Conservation (phyloP, 2,888 invertebrate species). For the Ceriagrion tenellum region DNA sequence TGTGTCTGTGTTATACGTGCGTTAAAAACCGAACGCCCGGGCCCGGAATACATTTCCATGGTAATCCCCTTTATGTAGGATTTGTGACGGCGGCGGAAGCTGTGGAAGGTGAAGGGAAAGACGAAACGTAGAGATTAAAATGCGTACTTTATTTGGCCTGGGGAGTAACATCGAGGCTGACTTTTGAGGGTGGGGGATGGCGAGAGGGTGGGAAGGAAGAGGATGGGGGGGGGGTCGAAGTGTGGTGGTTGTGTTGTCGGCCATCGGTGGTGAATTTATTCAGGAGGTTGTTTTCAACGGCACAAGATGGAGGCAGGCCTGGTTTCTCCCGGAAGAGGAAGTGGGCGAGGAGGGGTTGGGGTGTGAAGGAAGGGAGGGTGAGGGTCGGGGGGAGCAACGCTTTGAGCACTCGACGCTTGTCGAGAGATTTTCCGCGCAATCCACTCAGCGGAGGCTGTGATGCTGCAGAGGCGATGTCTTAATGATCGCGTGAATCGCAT, state of each 20-base stretch:
- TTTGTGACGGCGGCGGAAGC: constrained; percentile 38
- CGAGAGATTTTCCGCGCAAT: constrained; percentile 34
- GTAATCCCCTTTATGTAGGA: constrained; percentile 61
- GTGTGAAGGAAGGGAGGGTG: too few relatives aligned
- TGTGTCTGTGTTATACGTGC: constrained; percentile 4
- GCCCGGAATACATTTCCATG: constrained; percentile 57
- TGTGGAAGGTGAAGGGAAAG: neutral
- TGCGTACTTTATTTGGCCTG: neutral
- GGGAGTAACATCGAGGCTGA: neutral
- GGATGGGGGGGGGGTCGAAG: neutral
- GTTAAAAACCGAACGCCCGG: neutral
- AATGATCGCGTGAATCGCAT: neutral
- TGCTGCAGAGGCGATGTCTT: neutral
- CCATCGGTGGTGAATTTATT: constrained; percentile 41
- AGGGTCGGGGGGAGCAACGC: neutral
- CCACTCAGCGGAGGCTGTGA: neutral
- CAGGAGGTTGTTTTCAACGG: constrained; percentile 47
- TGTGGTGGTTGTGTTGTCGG: neutral
- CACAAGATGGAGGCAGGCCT: neutral
- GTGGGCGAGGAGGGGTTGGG: neutral
- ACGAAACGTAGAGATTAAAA: neutral
- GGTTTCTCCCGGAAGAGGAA: neutral
- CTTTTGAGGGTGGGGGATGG: neutral
- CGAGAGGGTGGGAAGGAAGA: too few relatives aligned
- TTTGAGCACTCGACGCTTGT: constrained; percentile 12